Evolutionary conservation across 2,113 vertebrate genomes (phyloP).

Genomic region (Anolis sagrei): DNA sequence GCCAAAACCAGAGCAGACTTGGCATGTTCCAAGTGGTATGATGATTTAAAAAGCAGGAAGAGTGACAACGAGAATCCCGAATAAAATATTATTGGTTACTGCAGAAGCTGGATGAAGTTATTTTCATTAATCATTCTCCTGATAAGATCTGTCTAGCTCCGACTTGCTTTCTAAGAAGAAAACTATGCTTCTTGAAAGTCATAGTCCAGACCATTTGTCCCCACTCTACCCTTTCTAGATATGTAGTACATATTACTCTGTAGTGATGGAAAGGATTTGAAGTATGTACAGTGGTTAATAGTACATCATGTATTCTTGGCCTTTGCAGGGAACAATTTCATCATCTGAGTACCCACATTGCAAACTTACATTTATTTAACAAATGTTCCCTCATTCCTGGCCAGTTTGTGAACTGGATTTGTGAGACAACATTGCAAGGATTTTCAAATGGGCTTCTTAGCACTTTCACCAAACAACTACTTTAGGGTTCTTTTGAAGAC

Average conservation of each 20-base stretch:
- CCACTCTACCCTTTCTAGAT: constrained; percentile 3
- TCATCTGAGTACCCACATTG: not conserved
- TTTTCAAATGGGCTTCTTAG: not conserved
- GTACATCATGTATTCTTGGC: not conserved
- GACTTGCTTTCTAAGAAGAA: constrained; percentile 22
- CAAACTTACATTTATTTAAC: not conserved
- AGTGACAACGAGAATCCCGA: not conserved
- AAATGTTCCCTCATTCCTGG: not conserved
- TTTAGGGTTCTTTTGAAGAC: not conserved
- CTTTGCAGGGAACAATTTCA: not conserved
- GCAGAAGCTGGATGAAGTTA: not conserved
- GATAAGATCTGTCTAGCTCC: constrained; percentile 19
- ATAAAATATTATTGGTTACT: not conserved
- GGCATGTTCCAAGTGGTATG: too few species aligned
- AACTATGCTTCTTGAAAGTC: not conserved
- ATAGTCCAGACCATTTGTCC: not conserved
- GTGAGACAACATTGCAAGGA: not conserved
- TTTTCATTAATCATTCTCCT: constrained; percentile 5
- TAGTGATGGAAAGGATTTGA: not conserved
- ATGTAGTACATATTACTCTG: not conserved
- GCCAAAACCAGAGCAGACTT: too few species aligned
- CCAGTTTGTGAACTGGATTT: not conserved
- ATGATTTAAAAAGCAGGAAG: not conserved
- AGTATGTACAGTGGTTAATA: not conserved
- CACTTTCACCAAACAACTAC: not conserved